Percentiles rank a stretch among this genome's conserved stretches.
Conservation (phyloP, 2,113 vertebrate genomes). For the Rutilus rutilus region DNA sequence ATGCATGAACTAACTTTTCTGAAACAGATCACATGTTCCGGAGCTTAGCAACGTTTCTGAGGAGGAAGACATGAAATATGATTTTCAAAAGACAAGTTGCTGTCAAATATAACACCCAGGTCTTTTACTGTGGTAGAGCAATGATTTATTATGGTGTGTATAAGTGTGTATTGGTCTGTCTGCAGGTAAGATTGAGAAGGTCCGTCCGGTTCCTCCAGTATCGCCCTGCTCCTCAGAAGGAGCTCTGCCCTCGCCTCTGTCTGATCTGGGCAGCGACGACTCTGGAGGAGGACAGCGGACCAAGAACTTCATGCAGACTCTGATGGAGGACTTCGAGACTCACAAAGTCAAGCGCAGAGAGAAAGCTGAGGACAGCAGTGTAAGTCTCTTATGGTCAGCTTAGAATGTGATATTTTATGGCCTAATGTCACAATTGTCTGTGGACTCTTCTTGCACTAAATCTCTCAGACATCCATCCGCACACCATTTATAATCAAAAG, state of each 20-base stretch:
- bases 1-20: too few species aligned
- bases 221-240: slow-evolving; percentile 87
- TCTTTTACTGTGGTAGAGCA: too few species aligned
- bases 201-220: slow-evolving; percentile 80
- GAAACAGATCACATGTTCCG: too few species aligned
- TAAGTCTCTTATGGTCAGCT: slow-evolving; percentile 71
- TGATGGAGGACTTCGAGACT: slow-evolving; percentile 96
- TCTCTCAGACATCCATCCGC: neutral
- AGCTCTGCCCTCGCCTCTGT: slow-evolving; percentile 71
- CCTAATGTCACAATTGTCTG: neutral
- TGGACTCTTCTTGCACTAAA: too few species aligned
- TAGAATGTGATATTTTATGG: neutral
- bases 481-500: neutral
- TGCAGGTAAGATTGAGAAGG: slow-evolving; percentile 96
- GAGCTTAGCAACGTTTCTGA: too few species aligned
- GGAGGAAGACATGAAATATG: too few species aligned
- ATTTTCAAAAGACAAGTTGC: too few species aligned
- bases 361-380: slow-evolving; percentile 91
- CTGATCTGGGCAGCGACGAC: slow-evolving; percentile 83
- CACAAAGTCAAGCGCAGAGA: slow-evolving; percentile 95
- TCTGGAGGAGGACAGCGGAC: slow-evolving; percentile 83
- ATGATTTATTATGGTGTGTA: too few species aligned
- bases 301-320: slow-evolving; percentile 97
- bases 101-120: too few species aligned
- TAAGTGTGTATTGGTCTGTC: slow-evolving; percentile 48